These are phyloP conservation scores for Tragelaphus buxtoni DNA, from an alignment of 2,113 vertebrate genomes.

Conservation along the genomic window DNA sequence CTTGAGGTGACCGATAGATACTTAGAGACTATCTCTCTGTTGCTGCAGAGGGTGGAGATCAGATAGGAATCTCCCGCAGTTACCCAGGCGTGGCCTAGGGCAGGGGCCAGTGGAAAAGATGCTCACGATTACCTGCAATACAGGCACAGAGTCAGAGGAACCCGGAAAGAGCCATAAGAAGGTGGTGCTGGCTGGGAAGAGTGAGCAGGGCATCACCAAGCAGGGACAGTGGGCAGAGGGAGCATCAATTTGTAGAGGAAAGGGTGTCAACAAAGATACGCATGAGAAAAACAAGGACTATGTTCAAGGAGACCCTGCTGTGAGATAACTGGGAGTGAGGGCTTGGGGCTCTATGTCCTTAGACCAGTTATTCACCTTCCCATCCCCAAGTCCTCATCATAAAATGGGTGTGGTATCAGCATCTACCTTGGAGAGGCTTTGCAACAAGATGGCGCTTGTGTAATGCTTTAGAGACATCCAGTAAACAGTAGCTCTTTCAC, in stretches of 20 bases:
- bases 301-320: rapidly evolving
- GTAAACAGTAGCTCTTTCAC: neutral
- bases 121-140: rapidly evolving
- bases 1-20: neutral
- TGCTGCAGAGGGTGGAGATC: neutral
- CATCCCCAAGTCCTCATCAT: neutral
- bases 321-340: neutral
- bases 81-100: neutral
- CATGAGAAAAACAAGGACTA: neutral
- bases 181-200: neutral
- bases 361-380: neutral
- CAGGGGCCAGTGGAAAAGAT: neutral
- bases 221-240: neutral
- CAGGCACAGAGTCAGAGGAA: neutral
- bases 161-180: neutral
- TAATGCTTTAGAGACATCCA: rapidly evolving
- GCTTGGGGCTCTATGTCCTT: neutral
- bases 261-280: rapidly evolving
- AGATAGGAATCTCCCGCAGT: neutral
- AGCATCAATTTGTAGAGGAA: neutral
- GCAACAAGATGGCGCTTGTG: rapidly evolving
- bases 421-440: neutral
- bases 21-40: neutral
- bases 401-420: rapidly evolving
- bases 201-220: rapidly evolving